phyloP scores from a whole-genome alignment of 2,888 invertebrate genomes.

The Litoditis marina region DNA sequence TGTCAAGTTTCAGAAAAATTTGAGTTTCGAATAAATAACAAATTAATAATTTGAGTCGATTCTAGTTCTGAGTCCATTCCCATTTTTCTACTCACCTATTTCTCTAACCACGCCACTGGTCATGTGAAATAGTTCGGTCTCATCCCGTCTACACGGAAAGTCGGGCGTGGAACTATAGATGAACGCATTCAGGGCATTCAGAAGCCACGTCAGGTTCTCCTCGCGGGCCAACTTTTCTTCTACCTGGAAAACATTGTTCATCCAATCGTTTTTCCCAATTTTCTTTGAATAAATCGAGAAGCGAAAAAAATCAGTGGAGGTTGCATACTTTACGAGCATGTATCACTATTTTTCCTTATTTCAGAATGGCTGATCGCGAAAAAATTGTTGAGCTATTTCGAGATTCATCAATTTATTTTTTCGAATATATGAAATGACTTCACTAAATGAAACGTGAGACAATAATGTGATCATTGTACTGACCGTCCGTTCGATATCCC shows the following conservation, averaged over 20 bases:
- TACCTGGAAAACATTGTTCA: conserved; percentile 25
- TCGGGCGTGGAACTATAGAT: conserved; percentile 32
- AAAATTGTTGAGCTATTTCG: no score
- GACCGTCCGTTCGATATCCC: conserved; percentile 57
- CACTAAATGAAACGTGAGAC: no score
- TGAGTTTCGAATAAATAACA: no score
- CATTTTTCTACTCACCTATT: conserved; percentile 13
- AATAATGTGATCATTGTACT: no score
- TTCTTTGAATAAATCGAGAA: background rate
- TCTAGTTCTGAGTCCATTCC: no score
- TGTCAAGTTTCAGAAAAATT: no score
- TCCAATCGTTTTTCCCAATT: no score
- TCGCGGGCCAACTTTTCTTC: conserved; percentile 56
- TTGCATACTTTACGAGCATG: conserved; percentile 3
- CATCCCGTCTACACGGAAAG: conserved; percentile 16
- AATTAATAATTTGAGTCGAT: no score
- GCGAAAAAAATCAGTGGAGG: background rate
- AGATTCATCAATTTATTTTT: no score
- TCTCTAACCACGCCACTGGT: conserved; percentile 23
- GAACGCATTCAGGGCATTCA: conserved; percentile 53
- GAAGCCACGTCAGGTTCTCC: conserved; percentile 60
- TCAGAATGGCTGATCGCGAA: no score
- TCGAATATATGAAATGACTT: no score
- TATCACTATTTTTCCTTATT: conserved; percentile 7
- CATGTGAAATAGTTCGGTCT: conserved; percentile 27